phyloP scores from a whole-genome alignment of 2,797 vertebrate genomes.

The Threskiornis aethiopicus region DNA sequence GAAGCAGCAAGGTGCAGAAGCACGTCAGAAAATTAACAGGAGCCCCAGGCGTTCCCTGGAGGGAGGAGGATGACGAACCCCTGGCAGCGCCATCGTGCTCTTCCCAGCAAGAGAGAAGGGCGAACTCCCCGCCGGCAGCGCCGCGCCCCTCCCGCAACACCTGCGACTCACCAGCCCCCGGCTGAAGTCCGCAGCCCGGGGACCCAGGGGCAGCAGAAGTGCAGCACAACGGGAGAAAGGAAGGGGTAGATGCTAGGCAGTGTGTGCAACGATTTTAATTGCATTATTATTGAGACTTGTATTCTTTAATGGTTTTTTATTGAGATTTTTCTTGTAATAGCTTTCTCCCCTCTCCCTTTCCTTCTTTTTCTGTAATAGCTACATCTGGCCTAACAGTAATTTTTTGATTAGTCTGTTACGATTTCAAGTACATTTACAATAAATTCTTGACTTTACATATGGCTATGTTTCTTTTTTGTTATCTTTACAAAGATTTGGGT shows the following conservation, averaged over 20 bases:
- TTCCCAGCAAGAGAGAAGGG: neutral
- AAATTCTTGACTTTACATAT: neutral
- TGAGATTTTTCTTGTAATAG: neutral
- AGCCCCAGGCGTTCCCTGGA: accelerated
- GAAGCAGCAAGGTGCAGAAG: neutral
- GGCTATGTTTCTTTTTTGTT: neutral
- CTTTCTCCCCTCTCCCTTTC: neutral
- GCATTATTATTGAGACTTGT: neutral
- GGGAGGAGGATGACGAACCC: neutral
- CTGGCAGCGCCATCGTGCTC: neutral
- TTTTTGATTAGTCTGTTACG: neutral
- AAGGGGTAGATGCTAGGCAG: neutral
- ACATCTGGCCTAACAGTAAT: neutral
- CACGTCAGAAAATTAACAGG: neutral
- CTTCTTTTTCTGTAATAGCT: neutral
- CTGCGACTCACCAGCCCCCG: accelerated
- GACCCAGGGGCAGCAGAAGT: neutral
- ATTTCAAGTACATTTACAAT: neutral
- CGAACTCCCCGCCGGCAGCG: neutral
- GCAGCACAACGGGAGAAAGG: accelerated
- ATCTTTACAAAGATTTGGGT: neutral
- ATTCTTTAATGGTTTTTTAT: neutral
- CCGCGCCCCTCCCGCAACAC: accelerated
- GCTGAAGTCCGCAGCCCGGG: accelerated
- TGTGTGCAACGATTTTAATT: neutral